phyloP scores from a whole-genome alignment of 2,888 invertebrate species.

The Mythimna albipuncta region DNA sequence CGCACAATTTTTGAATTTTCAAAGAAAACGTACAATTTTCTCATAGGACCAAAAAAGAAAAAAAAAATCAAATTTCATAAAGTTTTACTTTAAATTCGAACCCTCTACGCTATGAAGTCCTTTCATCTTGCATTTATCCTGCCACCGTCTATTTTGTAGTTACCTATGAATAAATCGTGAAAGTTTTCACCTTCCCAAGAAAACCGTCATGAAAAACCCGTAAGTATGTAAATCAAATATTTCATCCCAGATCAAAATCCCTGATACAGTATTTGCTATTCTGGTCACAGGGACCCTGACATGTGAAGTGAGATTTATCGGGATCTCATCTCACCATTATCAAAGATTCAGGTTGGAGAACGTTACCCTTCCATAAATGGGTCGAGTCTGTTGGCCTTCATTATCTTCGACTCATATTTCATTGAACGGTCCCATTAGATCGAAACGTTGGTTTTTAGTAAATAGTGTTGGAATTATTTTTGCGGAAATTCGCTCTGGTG shows the following conservation, averaged over 20 bases:
- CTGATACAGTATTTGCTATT: conserved; percentile 53
- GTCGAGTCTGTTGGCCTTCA: conserved; percentile 42
- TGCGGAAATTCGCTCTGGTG: background rate
- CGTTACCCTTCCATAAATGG: conserved; percentile 47
- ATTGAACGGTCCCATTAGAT: conserved; percentile 33
- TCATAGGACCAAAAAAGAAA: background rate
- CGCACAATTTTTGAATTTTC: background rate
- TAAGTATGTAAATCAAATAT: conserved; percentile 43
- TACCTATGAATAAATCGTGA: background rate
- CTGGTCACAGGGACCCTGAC: conserved; percentile 44
- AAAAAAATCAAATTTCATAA: background rate
- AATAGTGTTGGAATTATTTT: conserved; percentile 8
- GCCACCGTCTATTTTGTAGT: background rate
- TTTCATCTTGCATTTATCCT: background rate
- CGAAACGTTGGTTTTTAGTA: conserved; percentile 14
- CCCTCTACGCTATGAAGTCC: too few species aligned
- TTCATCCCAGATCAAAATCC: conserved; percentile 36
- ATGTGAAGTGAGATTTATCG: conserved; percentile 60
- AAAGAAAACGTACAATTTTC: background rate
- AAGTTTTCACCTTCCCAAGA: background rate
- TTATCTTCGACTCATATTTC: conserved; percentile 53
- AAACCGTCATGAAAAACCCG: background rate
- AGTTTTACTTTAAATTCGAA: too few species aligned
- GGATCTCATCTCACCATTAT: conserved; percentile 57
- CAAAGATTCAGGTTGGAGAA: conserved; percentile 49